phyloP scores from a whole-genome alignment of 2,113 vertebrate species.

The Chloebia gouldiae region DNA sequence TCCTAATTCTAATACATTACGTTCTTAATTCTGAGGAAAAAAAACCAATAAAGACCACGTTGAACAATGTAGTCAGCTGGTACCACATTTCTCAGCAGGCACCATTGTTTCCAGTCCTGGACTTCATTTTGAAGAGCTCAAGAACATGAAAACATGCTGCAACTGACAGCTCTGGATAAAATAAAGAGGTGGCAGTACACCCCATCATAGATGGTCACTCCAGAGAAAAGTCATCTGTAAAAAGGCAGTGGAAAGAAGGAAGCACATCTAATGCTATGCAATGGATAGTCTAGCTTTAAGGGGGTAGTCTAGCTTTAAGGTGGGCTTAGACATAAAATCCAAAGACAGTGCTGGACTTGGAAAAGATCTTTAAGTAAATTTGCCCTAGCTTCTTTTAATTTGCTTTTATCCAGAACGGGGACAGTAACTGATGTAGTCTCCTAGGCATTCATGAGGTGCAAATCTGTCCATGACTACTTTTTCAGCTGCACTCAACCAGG shows the following conservation, averaged over 20 bases:
- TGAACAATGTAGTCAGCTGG: background rate
- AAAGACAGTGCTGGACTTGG: background rate
- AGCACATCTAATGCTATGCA: background rate
- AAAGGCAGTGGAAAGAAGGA: background rate
- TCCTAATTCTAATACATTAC: too few species aligned
- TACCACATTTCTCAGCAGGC: background rate
- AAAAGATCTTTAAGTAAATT: background rate
- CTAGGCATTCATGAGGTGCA: background rate
- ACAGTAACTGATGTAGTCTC: background rate
- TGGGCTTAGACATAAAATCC: background rate
- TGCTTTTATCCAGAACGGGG: background rate
- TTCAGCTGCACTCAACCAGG: background rate
- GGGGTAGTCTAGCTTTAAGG: background rate
- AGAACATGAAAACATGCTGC: background rate
- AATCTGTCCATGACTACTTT: background rate
- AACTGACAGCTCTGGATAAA: background rate
- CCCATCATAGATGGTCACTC: background rate
- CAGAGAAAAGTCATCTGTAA: background rate
- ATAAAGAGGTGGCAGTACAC: background rate
- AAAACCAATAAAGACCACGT: accelerated
- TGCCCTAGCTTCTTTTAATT: background rate
- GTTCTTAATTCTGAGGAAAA: background rate
- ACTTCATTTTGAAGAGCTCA: background rate
- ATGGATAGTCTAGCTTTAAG: background rate
- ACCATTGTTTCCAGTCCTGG: background rate